These are phyloP conservation scores for Streblospio benedicti DNA, from an alignment of 1,140 invertebrate species.

Conservation along the genomic window DNA sequence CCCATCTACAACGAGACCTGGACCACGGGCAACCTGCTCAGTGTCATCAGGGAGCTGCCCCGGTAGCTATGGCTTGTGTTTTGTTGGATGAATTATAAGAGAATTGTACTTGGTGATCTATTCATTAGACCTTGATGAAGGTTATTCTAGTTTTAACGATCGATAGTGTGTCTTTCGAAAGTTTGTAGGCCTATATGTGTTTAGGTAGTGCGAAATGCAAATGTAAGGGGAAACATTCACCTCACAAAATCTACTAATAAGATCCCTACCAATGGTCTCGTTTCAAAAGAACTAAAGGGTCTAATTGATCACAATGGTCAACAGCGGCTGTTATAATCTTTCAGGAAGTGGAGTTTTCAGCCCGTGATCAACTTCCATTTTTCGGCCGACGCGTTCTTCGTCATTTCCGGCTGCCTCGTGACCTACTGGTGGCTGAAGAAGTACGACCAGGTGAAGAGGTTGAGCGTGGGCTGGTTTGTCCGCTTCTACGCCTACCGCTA, in stretches of 20 bases:
- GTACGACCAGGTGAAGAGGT: background rate
- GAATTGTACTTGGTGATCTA: background rate
- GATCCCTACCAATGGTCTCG: too few relatives aligned
- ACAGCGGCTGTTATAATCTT: too few relatives aligned
- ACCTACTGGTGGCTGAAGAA: background rate
- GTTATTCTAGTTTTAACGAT: too few relatives aligned
- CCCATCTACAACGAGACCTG: background rate
- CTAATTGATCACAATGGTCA: too few relatives aligned
- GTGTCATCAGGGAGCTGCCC: background rate
- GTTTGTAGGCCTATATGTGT: too few relatives aligned
- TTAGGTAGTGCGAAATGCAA: too few relatives aligned
- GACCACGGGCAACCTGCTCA: background rate
- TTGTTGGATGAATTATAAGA: background rate
- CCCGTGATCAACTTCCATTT: slow-evolving; percentile 1
- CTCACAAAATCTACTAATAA: too few relatives aligned
- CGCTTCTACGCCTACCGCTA: background rate
- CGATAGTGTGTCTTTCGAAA: too few relatives aligned
- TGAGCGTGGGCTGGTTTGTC: background rate
- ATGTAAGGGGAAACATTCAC: too few relatives aligned
- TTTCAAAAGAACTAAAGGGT: too few relatives aligned
- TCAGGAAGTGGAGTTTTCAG: background rate
- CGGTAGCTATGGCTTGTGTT: background rate
- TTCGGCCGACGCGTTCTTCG: background rate
- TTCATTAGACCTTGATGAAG: too few relatives aligned
- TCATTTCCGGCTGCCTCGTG: background rate